phyloP scores from a whole-genome alignment of 2,113 vertebrate genomes.

The Saccopteryx bilineata region DNA sequence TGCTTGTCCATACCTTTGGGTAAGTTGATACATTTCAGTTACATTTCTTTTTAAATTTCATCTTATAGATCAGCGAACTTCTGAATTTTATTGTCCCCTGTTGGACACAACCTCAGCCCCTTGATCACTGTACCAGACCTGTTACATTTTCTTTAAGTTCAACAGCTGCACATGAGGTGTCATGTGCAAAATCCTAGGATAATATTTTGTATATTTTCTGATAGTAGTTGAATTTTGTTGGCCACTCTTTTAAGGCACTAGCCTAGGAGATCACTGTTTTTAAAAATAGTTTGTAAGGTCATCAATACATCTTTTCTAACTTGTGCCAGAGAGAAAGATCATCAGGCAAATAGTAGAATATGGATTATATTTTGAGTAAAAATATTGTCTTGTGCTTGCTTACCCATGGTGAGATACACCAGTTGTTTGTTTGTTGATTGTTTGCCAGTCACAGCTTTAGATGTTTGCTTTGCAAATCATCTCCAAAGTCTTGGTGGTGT shows the following conservation, averaged over 20 bases:
- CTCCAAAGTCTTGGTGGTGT: background rate
- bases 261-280: background rate
- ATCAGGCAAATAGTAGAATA: background rate
- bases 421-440: background rate
- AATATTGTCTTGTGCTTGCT: background rate
- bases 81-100: background rate
- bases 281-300: conserved; percentile 17
- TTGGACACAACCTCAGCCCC: background rate
- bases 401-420: background rate
- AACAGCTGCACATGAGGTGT: background rate
- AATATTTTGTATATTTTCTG: conserved; percentile 56
- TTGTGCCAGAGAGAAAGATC: background rate
- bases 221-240: conserved; percentile 14
- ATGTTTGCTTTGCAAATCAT: background rate
- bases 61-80: background rate
- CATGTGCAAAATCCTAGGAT: background rate
- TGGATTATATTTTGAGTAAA: background rate
- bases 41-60: background rate
- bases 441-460: background rate
- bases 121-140: background rate
- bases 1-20: background rate
- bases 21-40: background rate
- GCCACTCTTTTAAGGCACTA: conserved; percentile 4
- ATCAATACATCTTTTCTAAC: background rate
- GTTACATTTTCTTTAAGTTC: conserved; percentile 32